These are phyloP conservation scores for Drosophila paramelanica DNA, from an alignment of 2,888 invertebrate genomes.

Conservation along the genomic window DNA sequence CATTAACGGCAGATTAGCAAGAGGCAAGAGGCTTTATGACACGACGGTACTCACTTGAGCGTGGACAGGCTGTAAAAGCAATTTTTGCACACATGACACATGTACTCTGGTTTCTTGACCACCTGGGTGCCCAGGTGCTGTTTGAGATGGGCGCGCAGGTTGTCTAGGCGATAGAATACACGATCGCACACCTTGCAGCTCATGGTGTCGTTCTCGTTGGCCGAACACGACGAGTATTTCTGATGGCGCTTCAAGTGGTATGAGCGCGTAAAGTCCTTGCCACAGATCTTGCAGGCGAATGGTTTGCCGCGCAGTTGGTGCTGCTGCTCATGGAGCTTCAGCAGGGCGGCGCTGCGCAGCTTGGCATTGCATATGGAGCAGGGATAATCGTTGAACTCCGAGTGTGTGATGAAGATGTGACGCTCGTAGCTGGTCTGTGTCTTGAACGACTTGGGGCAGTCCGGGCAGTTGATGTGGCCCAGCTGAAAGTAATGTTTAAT, in stretches of 20 bases:
- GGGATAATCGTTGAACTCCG: slow-evolving; percentile 87
- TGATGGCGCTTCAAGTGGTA: slow-evolving; percentile 88
- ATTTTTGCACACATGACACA: slow-evolving; percentile 88
- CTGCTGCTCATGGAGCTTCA: slow-evolving; percentile 89
- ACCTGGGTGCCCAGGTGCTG: slow-evolving; percentile 88
- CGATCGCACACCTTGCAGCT: slow-evolving; percentile 85
- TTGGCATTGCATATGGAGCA: slow-evolving; percentile 89
- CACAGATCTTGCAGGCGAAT: slow-evolving; percentile 89
- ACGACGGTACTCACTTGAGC: slow-evolving; percentile 85
- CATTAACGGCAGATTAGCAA: slow-evolving; percentile 7
- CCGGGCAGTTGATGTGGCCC: slow-evolving; percentile 85
- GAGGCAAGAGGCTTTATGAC: slow-evolving; percentile 12
- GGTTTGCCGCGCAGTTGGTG: slow-evolving; percentile 87
- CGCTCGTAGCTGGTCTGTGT: slow-evolving; percentile 88
- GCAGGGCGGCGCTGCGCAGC: slow-evolving; percentile 87
- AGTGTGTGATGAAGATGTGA: slow-evolving; percentile 90
- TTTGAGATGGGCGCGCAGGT: slow-evolving; percentile 89
- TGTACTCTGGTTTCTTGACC: slow-evolving; percentile 86
- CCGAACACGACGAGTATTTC: slow-evolving; percentile 83
- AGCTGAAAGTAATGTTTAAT: slow-evolving; percentile 64
- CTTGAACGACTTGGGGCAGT: slow-evolving; percentile 91
- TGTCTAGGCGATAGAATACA: slow-evolving; percentile 87
- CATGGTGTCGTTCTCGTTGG: slow-evolving; percentile 77
- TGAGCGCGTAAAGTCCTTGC: slow-evolving; percentile 90
- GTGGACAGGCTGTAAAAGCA: slow-evolving; percentile 88